Evolutionary conservation across 1,140 invertebrate species (phyloP).

Genomic region (Schlechtendalia chinensis): DNA sequence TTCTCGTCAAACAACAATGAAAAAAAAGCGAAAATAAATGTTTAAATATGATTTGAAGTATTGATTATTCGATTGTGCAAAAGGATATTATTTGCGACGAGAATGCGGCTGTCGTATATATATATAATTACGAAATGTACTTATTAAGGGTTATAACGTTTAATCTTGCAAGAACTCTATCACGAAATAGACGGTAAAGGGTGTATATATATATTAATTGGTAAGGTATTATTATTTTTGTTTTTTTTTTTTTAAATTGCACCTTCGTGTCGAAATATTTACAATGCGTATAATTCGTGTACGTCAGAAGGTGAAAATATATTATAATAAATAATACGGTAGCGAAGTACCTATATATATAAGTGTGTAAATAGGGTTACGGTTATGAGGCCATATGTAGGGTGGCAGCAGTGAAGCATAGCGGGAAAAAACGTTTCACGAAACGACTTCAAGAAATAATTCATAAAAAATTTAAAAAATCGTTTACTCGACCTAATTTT

Average conservation of each 20-base stretch:
- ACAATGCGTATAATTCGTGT: background rate
- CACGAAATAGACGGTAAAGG: background rate
- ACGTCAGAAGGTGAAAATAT: background rate
- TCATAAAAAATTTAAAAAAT: background rate
- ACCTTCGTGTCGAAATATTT: conserved; percentile 20
- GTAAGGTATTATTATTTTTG: background rate
- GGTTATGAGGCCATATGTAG: background rate
- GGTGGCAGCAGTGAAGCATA: background rate
- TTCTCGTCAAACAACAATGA: background rate
- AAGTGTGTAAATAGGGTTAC: background rate
- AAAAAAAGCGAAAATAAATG: background rate
- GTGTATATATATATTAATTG: background rate
- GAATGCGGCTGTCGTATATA: background rate
- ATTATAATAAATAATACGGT: background rate
- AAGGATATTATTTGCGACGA: background rate
- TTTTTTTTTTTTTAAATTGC: conserved; percentile 23
- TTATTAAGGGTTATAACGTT: background rate
- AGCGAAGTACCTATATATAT: background rate
- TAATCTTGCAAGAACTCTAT: conserved; percentile 4
- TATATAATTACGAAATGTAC: background rate
- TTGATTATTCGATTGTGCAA: background rate
- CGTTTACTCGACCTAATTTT: conserved; percentile 17
- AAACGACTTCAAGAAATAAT: conserved; percentile 37
- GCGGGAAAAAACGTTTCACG: background rate
- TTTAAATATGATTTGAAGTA: conserved; percentile 3